Evolutionary conservation across 2,113 vertebrate species (phyloP).

Genomic region (Verasper variegatus): DNA sequence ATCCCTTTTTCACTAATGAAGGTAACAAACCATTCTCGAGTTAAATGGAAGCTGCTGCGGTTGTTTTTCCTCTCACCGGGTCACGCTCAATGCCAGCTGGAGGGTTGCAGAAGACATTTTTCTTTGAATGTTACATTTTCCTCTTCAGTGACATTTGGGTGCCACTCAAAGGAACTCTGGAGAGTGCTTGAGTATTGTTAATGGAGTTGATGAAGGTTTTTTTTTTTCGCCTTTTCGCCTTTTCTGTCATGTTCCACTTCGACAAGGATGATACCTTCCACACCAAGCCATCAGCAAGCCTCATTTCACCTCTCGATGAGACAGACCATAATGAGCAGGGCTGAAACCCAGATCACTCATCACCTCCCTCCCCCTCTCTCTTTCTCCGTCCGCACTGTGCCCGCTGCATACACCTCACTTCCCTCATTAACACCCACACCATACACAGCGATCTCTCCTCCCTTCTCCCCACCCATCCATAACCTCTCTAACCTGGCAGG

Average conservation of each 20-base stretch:
- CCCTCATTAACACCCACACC: conserved; percentile 51
- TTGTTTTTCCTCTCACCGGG: not conserved
- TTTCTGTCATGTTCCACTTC: conserved; percentile 59
- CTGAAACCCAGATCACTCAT: conserved; percentile 59
- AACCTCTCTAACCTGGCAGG: conserved; percentile 82
- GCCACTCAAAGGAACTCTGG: conserved; percentile 47
- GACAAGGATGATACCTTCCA: conserved; percentile 62
- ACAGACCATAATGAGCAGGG: conserved; percentile 87
- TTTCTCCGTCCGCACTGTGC: conserved; percentile 3
- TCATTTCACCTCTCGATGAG: conserved; percentile 88
- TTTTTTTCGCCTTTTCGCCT: conserved; percentile 25
- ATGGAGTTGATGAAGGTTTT: conserved; percentile 58
- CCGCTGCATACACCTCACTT: conserved; percentile 25
- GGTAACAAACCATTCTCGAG: not conserved
- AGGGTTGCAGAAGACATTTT: conserved; percentile 47
- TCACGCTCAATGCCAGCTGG: not conserved
- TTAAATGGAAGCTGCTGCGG: not conserved
- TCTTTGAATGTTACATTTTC: conserved; percentile 51
- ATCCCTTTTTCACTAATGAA: too few species aligned
- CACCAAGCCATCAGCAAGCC: conserved; percentile 81
- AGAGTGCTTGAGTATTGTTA: conserved; percentile 43
- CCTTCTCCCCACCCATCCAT: conserved; percentile 69
- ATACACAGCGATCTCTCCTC: conserved; percentile 1
- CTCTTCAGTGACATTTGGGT: conserved; percentile 49
- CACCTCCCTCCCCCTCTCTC: conserved; percentile 75